phyloP scores from a whole-genome alignment of 2,888 invertebrate species.

The Stenurella melanura region DNA sequence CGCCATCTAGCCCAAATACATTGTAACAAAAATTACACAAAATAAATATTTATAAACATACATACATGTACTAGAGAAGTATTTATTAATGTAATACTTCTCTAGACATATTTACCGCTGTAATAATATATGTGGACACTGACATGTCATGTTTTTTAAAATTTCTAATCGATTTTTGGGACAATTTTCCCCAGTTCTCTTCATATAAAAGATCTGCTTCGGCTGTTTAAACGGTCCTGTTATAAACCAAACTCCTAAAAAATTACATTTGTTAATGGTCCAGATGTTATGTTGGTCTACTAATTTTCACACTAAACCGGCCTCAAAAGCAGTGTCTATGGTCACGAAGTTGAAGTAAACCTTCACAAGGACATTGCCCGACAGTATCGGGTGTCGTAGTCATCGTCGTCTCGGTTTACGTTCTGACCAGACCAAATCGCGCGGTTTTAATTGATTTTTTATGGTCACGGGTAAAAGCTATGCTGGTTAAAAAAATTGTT shows the following conservation, averaged over 20 bases:
- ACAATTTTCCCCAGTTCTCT: too few relatives aligned
- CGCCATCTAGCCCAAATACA: too few relatives aligned
- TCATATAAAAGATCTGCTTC: conserved; percentile 2
- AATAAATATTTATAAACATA: too few relatives aligned
- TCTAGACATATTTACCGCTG: too few relatives aligned
- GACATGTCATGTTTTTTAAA: too few relatives aligned
- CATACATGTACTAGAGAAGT: too few relatives aligned
- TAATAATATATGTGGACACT: too few relatives aligned
- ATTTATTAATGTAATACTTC: too few relatives aligned
- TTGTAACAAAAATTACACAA: too few relatives aligned
- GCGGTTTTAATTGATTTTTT: conserved; percentile 30
- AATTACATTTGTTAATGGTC: conserved; percentile 18
- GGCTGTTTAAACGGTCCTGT: conserved; percentile 1
- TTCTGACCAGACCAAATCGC: conserved; percentile 26
- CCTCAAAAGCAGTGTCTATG: conserved; percentile 35
- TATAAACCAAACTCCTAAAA: conserved; percentile 23
- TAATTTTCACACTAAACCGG: conserved; percentile 24
- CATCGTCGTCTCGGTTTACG: conserved; percentile 23
- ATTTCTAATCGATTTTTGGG: too few relatives aligned
- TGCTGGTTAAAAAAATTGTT: not conserved
- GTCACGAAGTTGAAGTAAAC: conserved; percentile 31
- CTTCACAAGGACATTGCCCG: conserved; percentile 51
- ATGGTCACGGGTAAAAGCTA: conserved; percentile 2
- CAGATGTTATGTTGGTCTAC: conserved; percentile 33
- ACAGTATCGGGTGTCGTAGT: conserved; percentile 40